Conservation (phyloP, 2,113 vertebrate species). For the Orthonyx spaldingii region DNA sequence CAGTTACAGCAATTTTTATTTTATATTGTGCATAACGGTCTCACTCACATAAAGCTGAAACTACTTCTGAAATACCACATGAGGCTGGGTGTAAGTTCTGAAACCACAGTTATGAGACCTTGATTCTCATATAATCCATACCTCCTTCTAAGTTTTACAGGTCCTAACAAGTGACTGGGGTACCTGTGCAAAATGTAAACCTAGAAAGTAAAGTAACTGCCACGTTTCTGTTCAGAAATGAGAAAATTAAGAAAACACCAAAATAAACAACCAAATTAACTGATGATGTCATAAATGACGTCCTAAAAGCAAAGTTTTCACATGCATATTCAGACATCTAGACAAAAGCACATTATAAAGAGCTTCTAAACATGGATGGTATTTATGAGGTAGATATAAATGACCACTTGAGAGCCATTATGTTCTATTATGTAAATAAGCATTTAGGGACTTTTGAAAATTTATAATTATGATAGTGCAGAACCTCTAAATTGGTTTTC, state of each 20-base stretch:
- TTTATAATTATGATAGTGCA: background rate
- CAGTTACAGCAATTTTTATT: background rate
- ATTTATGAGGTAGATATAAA: background rate
- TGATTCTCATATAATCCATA: background rate
- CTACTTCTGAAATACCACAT: background rate
- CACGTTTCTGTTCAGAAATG: background rate
- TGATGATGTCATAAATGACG: background rate
- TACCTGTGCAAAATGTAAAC: background rate
- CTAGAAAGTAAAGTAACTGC: background rate
- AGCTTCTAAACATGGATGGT: background rate
- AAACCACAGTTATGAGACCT: background rate
- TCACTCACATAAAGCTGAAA: background rate
- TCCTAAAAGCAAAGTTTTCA: background rate
- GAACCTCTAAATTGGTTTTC: background rate
- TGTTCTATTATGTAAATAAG: background rate
- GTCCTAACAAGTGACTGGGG: background rate
- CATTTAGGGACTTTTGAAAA: constrained; percentile 9
- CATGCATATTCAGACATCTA: background rate
- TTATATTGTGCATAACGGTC: background rate
- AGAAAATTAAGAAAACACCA: background rate
- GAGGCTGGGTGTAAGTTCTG: background rate
- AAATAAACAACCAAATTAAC: background rate
- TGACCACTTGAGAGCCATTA: background rate
- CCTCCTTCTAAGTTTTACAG: background rate
- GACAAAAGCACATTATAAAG: background rate